phyloP scores from a whole-genome alignment of 2,797 vertebrate genomes.

The Rousettus madagascariensis region DNA sequence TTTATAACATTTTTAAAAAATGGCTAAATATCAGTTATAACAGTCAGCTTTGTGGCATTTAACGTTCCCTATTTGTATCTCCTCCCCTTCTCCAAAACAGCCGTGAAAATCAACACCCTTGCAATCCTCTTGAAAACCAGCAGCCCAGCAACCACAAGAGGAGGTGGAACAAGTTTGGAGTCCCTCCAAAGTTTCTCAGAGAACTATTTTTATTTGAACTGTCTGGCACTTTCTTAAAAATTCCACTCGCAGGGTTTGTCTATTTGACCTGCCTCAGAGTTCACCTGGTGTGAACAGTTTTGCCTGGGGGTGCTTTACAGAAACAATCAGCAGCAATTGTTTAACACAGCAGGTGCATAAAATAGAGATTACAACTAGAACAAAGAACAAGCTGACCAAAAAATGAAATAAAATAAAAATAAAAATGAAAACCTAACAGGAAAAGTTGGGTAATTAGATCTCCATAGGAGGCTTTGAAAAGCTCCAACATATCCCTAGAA shows the following conservation, averaged over 20 bases:
- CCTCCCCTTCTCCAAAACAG: not conserved
- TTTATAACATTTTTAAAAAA: slow-evolving; percentile 3
- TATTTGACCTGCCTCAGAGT: slow-evolving; percentile 7
- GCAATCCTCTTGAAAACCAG: not conserved
- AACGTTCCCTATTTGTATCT: not conserved
- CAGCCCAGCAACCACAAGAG: not conserved
- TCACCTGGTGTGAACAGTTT: not conserved
- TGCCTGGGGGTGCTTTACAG: not conserved
- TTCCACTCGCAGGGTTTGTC: not conserved
- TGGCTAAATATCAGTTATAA: not conserved
- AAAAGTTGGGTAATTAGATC: slow-evolving; percentile 8
- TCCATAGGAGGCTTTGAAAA: slow-evolving; percentile 5
- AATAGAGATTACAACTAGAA: not conserved
- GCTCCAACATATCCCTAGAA: not conserved
- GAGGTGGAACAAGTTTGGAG: not conserved
- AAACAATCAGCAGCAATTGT: not conserved
- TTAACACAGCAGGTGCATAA: not conserved
- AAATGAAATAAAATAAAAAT: too few species aligned
- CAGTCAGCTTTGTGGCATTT: not conserved
- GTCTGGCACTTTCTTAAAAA: slow-evolving; percentile 25
- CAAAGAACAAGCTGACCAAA: slow-evolving; percentile 6
- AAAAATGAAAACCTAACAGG: not conserved
- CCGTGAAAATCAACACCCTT: slow-evolving; percentile 42
- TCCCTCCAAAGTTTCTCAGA: slow-evolving; percentile 6
- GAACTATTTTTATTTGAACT: slow-evolving; percentile 9